Conservation (phyloP, 2,113 vertebrate genomes). For the Melanotaenia duboulayi region DNA sequence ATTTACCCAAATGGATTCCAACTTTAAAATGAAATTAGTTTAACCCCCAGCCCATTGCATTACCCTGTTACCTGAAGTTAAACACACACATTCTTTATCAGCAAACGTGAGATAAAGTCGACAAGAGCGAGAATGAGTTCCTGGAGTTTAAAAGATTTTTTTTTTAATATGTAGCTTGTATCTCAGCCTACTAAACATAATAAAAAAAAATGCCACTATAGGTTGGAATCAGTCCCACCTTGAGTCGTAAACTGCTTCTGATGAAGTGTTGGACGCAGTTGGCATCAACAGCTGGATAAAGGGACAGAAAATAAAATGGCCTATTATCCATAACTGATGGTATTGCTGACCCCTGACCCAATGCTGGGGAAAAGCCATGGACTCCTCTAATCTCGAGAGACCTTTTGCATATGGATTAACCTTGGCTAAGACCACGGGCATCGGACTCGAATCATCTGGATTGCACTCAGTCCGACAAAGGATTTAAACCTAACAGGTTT, state of each 20-base stretch:
- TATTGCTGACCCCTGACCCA: conserved; percentile 68
- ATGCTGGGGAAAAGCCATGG: conserved; percentile 34
- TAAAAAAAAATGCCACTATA: neutral
- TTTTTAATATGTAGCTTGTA: conserved; percentile 31
- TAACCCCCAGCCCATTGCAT: neutral
- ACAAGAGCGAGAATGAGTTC: conserved; percentile 28
- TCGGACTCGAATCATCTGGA: conserved; percentile 13
- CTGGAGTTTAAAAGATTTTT: conserved; percentile 19
- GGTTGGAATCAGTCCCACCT: conserved; percentile 58
- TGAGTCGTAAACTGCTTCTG: conserved; percentile 41
- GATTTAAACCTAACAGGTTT: conserved; percentile 14
- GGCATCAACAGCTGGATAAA: conserved; percentile 49
- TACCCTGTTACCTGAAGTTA: neutral
- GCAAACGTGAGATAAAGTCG: neutral
- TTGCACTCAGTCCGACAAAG: conserved; percentile 21
- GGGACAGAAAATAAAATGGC: conserved; percentile 49
- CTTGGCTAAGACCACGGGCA: conserved; percentile 22
- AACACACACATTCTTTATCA: conserved; percentile 16
- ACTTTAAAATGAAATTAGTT: neutral
- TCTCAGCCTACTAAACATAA: conserved; percentile 29
- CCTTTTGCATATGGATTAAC: conserved; percentile 74
- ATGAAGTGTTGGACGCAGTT: conserved; percentile 29
- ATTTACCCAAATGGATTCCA: neutral
- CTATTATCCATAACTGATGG: conserved; percentile 46
- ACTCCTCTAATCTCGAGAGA: conserved; percentile 62